Conservation (phyloP, 2,113 vertebrate genomes). For the Nematolebias whitei region DNA sequence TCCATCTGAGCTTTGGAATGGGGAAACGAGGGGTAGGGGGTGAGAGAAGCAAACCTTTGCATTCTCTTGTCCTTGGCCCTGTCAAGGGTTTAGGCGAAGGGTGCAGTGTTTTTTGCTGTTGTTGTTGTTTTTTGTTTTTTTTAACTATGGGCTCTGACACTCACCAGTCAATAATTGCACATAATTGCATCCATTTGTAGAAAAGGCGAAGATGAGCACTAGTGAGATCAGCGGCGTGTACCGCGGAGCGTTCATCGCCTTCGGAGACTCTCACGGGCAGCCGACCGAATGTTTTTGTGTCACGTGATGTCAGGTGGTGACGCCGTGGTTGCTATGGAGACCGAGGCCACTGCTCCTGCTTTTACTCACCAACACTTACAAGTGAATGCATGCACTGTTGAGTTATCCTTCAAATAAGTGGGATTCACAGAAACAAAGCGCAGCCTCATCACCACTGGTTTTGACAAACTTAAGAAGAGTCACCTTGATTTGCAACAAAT, state of each 20-base stretch:
- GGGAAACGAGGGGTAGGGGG: too few relatives aligned
- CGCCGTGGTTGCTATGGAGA: conserved; percentile 61
- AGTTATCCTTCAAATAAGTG: neutral
- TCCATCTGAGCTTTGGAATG: conserved; percentile 1
- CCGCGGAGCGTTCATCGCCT: conserved; percentile 17
- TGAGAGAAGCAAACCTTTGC: too few relatives aligned
- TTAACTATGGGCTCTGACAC: conserved; percentile 55
- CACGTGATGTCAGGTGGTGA: conserved; percentile 40
- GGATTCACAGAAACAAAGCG: neutral
- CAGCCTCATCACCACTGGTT: neutral
- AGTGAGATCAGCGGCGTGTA: conserved; percentile 48
- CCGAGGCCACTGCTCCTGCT: conserved; percentile 24
- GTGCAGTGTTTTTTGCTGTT: too few relatives aligned
- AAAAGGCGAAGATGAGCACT: conserved; percentile 56
- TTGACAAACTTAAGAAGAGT: neutral
- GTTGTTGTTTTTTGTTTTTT: too few relatives aligned
- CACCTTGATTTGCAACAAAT: neutral
- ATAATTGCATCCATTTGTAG: conserved; percentile 77
- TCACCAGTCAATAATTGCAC: conserved; percentile 76
- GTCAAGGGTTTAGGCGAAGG: too few relatives aligned
- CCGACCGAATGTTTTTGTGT: conserved; percentile 27
- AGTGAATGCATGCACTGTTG: conserved; percentile 13
- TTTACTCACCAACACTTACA: conserved; percentile 32
- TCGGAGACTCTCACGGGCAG: conserved; percentile 24
- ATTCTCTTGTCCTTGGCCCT: conserved; percentile 37